Evolutionary conservation across 2,888 invertebrate genomes (phyloP).

Genomic region (Rhagium mordax): DNA sequence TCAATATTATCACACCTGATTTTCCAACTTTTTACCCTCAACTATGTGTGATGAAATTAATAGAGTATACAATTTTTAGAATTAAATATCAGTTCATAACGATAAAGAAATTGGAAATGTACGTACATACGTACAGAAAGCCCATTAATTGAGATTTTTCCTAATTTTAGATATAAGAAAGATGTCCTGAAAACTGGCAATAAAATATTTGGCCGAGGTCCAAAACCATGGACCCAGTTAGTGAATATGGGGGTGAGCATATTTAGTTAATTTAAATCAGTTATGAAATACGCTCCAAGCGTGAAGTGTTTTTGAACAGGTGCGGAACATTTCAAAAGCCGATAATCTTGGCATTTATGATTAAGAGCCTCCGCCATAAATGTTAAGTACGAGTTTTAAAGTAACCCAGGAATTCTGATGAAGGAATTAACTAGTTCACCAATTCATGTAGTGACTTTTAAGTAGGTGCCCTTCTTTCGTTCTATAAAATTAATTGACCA

Average conservation of each 20-base stretch:
- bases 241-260: slow-evolving; percentile 2
- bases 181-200: not conserved
- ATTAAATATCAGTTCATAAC: no score
- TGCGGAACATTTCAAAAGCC: slow-evolving; percentile 21
- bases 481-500: not conserved
- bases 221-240: not conserved
- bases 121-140: no score
- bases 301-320: slow-evolving; percentile 20
- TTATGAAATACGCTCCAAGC: not conserved
- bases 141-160: not conserved
- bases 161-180: slow-evolving; percentile 1
- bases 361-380: slow-evolving; percentile 18
- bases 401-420: slow-evolving; percentile 5
- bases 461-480: not conserved
- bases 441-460: not conserved
- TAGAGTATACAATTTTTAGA: no score
- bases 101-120: no score
- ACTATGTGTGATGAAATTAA: no score
- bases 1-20: no score
- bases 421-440: slow-evolving; percentile 3
- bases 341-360: slow-evolving; percentile 32
- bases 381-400: slow-evolving; percentile 18
- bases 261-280: slow-evolving; percentile 18
- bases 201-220: not conserved
- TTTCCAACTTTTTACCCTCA: no score